These are phyloP conservation scores for Cyclopterus lumpus DNA, from an alignment of 2,797 vertebrate species.

Conservation along the genomic window DNA sequence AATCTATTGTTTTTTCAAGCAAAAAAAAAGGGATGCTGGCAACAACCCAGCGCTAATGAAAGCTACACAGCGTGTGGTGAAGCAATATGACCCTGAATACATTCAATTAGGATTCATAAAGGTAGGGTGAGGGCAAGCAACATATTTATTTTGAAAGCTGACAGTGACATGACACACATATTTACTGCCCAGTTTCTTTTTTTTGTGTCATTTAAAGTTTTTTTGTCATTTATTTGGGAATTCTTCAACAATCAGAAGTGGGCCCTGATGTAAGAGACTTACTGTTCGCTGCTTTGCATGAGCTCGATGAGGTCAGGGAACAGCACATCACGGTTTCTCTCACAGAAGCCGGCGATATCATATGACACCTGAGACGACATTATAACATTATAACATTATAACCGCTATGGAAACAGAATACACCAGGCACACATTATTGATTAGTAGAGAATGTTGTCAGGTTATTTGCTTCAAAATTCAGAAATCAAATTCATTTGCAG, in stretches of 20 bases:
- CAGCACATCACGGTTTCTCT: constrained; percentile 94
- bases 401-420: not conserved
- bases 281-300: constrained; percentile 97
- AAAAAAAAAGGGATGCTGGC: too few relatives aligned
- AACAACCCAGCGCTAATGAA: too few relatives aligned
- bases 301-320: constrained; percentile 96
- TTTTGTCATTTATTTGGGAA: too few relatives aligned
- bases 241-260: not conserved
- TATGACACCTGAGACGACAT: constrained; percentile 89
- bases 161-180: too few relatives aligned
- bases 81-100: too few relatives aligned
- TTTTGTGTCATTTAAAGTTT: too few relatives aligned
- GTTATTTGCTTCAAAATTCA: not conserved
- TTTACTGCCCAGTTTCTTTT: too few relatives aligned
- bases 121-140: too few relatives aligned
- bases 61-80: too few relatives aligned
- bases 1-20: too few relatives aligned
- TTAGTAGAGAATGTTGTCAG: not conserved
- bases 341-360: constrained; percentile 92
- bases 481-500: not conserved
- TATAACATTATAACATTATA: not conserved
- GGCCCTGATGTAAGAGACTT: constrained; percentile 70
- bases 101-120: too few relatives aligned
- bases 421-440: not conserved
- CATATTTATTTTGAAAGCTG: too few relatives aligned